Evolutionary conservation across 1,140 invertebrate species (phyloP).

Genomic region (Drosophila rufa): DNA sequence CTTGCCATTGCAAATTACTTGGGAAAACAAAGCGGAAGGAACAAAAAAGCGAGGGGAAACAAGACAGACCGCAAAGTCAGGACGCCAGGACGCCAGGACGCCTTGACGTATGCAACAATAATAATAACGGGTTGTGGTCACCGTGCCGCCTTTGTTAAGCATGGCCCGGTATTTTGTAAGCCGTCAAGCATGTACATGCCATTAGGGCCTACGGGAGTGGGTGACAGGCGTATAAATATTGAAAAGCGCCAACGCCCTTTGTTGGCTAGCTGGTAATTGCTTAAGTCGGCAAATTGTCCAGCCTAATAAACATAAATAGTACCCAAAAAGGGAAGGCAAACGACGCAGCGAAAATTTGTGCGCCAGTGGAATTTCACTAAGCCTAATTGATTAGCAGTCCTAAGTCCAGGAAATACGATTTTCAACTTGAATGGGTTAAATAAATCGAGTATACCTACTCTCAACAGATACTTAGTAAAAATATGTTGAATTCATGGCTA

Average conservation of each 20-base stretch:
- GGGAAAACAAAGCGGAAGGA: conserved; percentile 54
- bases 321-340: neutral
- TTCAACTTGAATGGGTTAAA: too few species aligned
- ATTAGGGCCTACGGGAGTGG: conserved; percentile 35
- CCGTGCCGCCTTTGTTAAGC: conserved; percentile 52
- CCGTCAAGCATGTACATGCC: conserved; percentile 65
- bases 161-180: conserved; percentile 45
- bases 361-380: conserved; percentile 1
- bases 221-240: conserved; percentile 59
- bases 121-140: conserved; percentile 64
- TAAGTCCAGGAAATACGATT: neutral
- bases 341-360: conserved; percentile 11
- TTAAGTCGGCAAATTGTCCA: conserved; percentile 65
- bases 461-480: neutral
- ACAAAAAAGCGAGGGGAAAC: conserved; percentile 29
- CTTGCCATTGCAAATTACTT: conserved; percentile 61
- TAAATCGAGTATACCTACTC: too few species aligned
- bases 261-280: conserved; percentile 59
- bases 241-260: conserved; percentile 62
- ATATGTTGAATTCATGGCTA: neutral
- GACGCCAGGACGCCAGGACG: conserved; percentile 35
- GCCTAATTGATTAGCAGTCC: conserved; percentile 15
- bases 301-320: conserved; percentile 66
- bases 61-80: conserved; percentile 32
- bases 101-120: conserved; percentile 65